Conservation (phyloP, 2,113 vertebrate species). For the Tragelaphus scriptus region DNA sequence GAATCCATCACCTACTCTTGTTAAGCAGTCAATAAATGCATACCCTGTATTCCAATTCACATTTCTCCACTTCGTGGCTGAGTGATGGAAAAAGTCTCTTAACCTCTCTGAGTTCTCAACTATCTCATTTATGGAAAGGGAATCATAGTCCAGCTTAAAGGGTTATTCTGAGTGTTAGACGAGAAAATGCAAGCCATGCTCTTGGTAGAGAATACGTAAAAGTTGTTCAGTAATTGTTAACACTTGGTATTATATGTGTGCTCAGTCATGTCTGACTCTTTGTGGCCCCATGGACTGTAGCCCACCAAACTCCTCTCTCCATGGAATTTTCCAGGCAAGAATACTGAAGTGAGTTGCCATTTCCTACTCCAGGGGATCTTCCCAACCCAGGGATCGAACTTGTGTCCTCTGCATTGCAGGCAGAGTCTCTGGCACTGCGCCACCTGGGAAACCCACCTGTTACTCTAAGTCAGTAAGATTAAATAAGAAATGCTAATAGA, state of each 20-base stretch:
- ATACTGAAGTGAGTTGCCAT: background rate
- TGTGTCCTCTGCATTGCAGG: background rate
- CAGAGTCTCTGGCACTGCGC: background rate
- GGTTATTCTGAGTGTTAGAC: background rate
- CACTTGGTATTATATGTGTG: accelerated
- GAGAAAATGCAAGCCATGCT: background rate
- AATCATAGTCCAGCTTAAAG: background rate
- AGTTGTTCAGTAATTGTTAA: background rate
- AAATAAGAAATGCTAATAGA: background rate
- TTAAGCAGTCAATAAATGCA: background rate
- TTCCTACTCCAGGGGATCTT: background rate
- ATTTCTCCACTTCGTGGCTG: background rate
- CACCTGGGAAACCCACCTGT: background rate
- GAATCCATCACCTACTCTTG: background rate
- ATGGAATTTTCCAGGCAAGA: background rate
- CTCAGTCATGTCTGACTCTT: background rate
- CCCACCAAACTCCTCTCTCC: background rate
- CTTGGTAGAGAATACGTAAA: background rate
- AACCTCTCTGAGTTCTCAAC: background rate
- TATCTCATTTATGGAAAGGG: background rate
- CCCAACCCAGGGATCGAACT: background rate
- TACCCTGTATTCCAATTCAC: accelerated
- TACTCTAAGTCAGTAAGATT: background rate
- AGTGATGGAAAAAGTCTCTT: background rate
- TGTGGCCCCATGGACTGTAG: background rate